phyloP scores from a whole-genome alignment of 2,888 invertebrate species.

The Coleophora flavipennella region DNA sequence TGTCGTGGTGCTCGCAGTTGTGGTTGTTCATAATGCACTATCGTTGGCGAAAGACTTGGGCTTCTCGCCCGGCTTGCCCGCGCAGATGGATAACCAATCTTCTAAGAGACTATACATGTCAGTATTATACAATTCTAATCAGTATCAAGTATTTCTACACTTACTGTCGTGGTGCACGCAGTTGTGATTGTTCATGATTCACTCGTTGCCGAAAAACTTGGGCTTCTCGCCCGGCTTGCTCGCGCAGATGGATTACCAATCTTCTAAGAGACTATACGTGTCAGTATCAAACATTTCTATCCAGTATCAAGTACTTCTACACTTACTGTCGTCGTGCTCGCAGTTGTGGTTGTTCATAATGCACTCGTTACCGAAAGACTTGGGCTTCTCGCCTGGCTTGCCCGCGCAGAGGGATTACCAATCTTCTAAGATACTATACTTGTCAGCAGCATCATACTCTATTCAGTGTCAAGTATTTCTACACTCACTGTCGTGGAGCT shows the following conservation, averaged over 20 bases:
- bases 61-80: no score
- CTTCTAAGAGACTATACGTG: no score
- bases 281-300: no score
- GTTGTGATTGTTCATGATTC: slow-evolving; percentile 76
- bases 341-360: slow-evolving; percentile 77
- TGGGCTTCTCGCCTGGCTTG: slow-evolving; percentile 67
- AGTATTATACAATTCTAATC: no score
- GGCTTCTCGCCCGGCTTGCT: slow-evolving; percentile 71
- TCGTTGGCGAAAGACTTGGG: slow-evolving; percentile 77
- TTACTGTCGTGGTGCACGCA: slow-evolving; percentile 77
- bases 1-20: slow-evolving; percentile 77
- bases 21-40: slow-evolving; percentile 76
- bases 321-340: slow-evolving; percentile 76
- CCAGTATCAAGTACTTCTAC: no score
- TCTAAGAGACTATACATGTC: no score
- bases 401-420: slow-evolving; percentile 76
- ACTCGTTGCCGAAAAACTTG: slow-evolving; percentile 75
- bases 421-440: no score
- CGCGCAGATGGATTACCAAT: slow-evolving; percentile 77
- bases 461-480: no score
- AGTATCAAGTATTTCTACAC: no score
- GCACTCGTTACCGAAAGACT: slow-evolving; percentile 76
- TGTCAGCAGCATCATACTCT: no score
- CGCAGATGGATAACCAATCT: no score
- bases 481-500: slow-evolving; percentile 76